Evolutionary conservation across 1,140 invertebrate species (phyloP).

Genomic region (Brevipalpus yothersi): DNA sequence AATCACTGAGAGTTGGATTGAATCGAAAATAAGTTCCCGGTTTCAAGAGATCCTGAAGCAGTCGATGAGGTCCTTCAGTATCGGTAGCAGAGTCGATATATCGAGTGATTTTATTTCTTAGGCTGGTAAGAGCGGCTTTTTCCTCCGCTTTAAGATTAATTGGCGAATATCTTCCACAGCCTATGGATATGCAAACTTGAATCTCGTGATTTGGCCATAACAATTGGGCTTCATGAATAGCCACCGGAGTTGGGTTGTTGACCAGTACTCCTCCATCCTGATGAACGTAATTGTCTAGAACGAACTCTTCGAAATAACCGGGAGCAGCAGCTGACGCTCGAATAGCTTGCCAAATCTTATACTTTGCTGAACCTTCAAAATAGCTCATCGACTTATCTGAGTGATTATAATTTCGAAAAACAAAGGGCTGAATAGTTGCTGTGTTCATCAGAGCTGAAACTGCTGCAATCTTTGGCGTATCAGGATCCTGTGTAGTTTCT

Average conservation of each 20-base stretch:
- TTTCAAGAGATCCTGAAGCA: conserved; percentile 53
- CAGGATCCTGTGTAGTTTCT: conserved; percentile 30
- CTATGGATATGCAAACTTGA: conserved; percentile 65
- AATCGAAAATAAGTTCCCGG: conserved; percentile 56
- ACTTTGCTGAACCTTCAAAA: conserved; percentile 46
- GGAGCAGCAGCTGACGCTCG: conserved; percentile 75
- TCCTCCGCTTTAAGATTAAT: conserved; percentile 4
- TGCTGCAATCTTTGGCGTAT: conserved; percentile 40
- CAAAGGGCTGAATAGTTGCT: conserved; percentile 46
- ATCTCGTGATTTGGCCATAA: conserved; percentile 54
- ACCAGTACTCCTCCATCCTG: conserved; percentile 65
- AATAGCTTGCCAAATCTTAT: conserved; percentile 61
- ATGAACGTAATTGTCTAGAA: conserved; percentile 43
- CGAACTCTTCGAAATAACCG: conserved; percentile 69
- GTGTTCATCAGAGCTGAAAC: conserved; percentile 60
- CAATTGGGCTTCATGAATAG: conserved; percentile 57
- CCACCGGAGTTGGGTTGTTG: conserved; percentile 74
- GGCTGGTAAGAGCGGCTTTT: conserved; percentile 8
- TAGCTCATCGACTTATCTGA: conserved; percentile 38
- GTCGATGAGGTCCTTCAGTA: conserved; percentile 56
- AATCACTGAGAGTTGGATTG: conserved; percentile 64
- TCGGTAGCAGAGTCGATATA: conserved; percentile 61
- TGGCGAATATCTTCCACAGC: conserved; percentile 40
- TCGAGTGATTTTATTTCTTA: conserved; percentile 53
- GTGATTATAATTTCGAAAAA: conserved; percentile 70